Conservation (phyloP, 1,140 invertebrate species). For the Thaumatotibia leucotreta region DNA sequence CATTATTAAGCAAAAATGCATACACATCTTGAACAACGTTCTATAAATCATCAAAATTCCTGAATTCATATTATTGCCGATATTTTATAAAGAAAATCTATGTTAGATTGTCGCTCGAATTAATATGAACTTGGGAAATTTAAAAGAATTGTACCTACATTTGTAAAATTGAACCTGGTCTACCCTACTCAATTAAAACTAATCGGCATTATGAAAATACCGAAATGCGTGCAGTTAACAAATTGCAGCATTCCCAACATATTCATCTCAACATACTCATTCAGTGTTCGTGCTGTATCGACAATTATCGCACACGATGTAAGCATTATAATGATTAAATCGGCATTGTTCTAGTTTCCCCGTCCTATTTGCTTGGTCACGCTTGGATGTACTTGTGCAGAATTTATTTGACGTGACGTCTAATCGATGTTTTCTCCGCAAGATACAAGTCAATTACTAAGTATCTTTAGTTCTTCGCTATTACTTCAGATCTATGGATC, state of each 20-base stretch:
- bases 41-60: too few relatives aligned
- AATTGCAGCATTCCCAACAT: not conserved
- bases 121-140: too few relatives aligned
- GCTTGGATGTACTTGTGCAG: constrained; percentile 26
- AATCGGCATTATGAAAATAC: not conserved
- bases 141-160: too few relatives aligned
- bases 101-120: too few relatives aligned
- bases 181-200: too few relatives aligned
- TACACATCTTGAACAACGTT: too few relatives aligned
- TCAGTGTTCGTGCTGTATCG: not conserved
- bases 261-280: not conserved
- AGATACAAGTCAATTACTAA: not conserved
- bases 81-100: too few relatives aligned
- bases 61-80: too few relatives aligned
- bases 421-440: not conserved
- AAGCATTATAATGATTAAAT: constrained; percentile 40
- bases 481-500: too few relatives aligned
- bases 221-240: not conserved
- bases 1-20: too few relatives aligned
- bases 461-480: too few relatives aligned
- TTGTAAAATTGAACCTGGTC: too few relatives aligned
- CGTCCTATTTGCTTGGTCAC: constrained; percentile 57
- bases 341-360: constrained; percentile 33
- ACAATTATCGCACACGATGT: not conserved
- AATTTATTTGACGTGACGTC: not conserved